Base-by-base conservation (phyloP, 2,113 vertebrate species). In the Trachemys scripta region DNA sequence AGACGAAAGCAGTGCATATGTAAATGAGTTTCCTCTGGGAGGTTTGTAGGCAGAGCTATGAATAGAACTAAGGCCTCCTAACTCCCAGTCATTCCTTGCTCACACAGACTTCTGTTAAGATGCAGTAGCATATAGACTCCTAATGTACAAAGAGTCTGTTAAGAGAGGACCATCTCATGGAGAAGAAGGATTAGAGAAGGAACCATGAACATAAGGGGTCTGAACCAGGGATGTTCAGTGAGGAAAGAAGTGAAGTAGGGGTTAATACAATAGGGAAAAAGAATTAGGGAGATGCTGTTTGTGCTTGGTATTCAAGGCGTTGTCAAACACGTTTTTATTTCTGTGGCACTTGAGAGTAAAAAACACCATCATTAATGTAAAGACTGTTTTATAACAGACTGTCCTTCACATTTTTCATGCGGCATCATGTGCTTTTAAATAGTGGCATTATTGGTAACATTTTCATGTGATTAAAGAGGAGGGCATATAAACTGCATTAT, bases 291-390 rank as follows among this genome's bases (percentile, higher is more conserved):
- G 45, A 83, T 94, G 50, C 80, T 84, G 29, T 49, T 47, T 38
- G 62, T 94, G 51, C 90, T 95, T 82, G 80, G 62, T 94, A 82
- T 82, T 47, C 16, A 82, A 94, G 82, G 79, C 31, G 90, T 76
- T 96, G 56, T 75, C 57, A 83, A 80, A 78, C 35, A 79, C 17
- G 56, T 31, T 88, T 91, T 65, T 78, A 82, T 65, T 90, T 93
- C 53, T 75, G 22, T 49, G 20, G 13, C 25, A 24, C 45, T 97
- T 19, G 54, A 88, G 17, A 94, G 59, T 92, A 88, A 85, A 92
- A 47, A 87, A 35, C 27, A 53, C 57, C 80, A 20, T 20, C 29
- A 29, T 95, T 84, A 72, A 45, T 65, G 42, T 49, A 19, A 51
- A 87, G 5, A 25, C 82, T 88, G 10, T 35, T 93, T 95, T 96